Evolutionary conservation across 2,888 invertebrate species (phyloP).

Genomic region (Polia nebulosa): DNA sequence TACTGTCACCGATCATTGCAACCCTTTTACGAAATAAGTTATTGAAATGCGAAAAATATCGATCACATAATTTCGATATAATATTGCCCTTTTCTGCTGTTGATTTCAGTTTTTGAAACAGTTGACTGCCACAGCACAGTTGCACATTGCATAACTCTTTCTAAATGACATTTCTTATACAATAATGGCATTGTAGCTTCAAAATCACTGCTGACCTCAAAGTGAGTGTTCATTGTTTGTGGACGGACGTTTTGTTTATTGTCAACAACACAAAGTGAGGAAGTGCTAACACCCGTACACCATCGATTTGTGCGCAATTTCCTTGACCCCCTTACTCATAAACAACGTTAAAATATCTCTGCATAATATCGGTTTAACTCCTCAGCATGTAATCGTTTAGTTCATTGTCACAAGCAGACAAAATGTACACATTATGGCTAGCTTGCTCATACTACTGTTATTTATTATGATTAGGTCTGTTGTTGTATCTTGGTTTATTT

Average conservation of each 20-base stretch:
- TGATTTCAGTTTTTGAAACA: constrained; percentile 9
- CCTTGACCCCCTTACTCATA: constrained; percentile 61
- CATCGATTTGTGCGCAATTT: constrained; percentile 66
- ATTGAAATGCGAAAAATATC: constrained; percentile 5
- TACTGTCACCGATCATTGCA: constrained; percentile 49
- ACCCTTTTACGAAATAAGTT: constrained; percentile 8
- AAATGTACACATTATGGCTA: constrained; percentile 25
- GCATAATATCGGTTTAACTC: constrained; percentile 29
- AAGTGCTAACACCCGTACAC: constrained; percentile 73
- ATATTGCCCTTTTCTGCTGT: not conserved
- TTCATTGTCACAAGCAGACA: constrained; percentile 48
- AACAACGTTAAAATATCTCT: constrained; percentile 46
- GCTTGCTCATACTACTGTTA: constrained; percentile 6
- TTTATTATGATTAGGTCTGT: constrained; percentile 40
- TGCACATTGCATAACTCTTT: constrained; percentile 31
- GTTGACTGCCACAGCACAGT: not conserved
- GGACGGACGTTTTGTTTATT: constrained; percentile 69
- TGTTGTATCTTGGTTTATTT: not conserved
- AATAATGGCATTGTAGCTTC: constrained; percentile 38
- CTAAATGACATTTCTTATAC: constrained; percentile 41
- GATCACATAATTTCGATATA: constrained; percentile 7
- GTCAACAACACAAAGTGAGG: constrained; percentile 80
- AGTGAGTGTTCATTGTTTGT: constrained; percentile 57
- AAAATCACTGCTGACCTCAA: constrained; percentile 55
- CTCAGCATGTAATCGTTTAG: constrained; percentile 39